A percentile compares a stretch with the other conserved stretches of the same genome.
Evolutionary conservation across 2,888 invertebrate species (phyloP).

Genomic region (Drosophila yooni): DNA sequence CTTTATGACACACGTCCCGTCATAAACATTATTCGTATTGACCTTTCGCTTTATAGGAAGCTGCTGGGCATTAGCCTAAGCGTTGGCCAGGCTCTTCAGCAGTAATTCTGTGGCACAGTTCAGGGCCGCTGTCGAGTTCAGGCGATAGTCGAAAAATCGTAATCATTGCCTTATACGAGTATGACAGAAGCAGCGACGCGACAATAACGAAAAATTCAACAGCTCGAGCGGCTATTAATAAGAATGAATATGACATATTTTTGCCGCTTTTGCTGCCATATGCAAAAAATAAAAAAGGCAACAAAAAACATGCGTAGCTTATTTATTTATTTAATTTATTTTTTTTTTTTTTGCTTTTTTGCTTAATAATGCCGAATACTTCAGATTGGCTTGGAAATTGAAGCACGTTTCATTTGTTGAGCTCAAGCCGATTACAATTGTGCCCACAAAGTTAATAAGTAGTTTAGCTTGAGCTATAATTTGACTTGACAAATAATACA

Average conservation of each 20-base stretch:
- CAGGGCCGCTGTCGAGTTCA: constrained; percentile 39
- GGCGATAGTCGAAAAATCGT: constrained; percentile 30
- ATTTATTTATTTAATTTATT: not conserved
- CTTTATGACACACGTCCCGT: constrained; percentile 52
- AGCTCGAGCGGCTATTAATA: constrained; percentile 61
- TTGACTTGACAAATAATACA: not conserved
- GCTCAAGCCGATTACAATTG: not conserved
- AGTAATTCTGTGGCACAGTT: constrained; percentile 52
- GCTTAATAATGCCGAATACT: constrained; percentile 2
- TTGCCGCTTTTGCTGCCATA: constrained; percentile 40
- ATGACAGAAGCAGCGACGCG: constrained; percentile 9
- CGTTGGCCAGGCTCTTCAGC: constrained; percentile 18
- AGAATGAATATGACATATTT: constrained; percentile 61
- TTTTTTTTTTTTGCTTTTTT: not conserved
- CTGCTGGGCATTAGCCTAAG: constrained; percentile 52
- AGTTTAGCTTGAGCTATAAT: not conserved
- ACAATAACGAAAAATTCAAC: constrained; percentile 23
- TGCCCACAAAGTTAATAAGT: not conserved
- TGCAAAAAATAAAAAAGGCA: constrained; percentile 15
- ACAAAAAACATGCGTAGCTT: constrained; percentile 11
- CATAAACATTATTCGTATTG: constrained; percentile 67
- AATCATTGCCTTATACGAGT: constrained; percentile 43
- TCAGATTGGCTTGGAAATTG: constrained; percentile 31
- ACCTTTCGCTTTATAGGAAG: constrained; percentile 53
- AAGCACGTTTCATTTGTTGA: constrained; percentile 48